A percentile compares a stretch with the other conserved stretches of the same genome.
phyloP scores from a whole-genome alignment of 2,888 invertebrate genomes.

The Camptogramma bilineatum region DNA sequence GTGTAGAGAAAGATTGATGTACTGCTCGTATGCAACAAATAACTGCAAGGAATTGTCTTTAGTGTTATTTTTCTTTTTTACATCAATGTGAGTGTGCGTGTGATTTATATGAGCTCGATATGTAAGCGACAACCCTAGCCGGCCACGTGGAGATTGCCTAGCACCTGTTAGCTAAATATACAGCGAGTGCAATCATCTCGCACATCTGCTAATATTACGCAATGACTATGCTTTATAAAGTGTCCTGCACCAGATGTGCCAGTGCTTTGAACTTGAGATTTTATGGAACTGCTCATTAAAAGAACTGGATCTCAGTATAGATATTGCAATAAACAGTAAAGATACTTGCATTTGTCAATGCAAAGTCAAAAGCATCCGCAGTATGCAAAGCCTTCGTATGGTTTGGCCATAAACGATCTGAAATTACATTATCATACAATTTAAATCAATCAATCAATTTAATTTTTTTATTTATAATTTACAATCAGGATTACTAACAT shows the following conservation, averaged over 20 bases:
- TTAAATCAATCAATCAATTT: too few relatives aligned
- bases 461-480: too few relatives aligned
- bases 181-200: constrained; percentile 73
- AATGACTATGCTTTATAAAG: constrained; percentile 72
- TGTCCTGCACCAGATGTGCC: constrained; percentile 74
- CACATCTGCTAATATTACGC: constrained; percentile 81
- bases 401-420: too few relatives aligned
- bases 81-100: too few relatives aligned
- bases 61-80: too few relatives aligned
- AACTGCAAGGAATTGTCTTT: too few relatives aligned
- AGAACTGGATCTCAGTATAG: constrained; percentile 30
- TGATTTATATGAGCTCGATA: too few relatives aligned
- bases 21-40: too few relatives aligned
- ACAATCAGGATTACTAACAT: too few relatives aligned
- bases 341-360: not conserved
- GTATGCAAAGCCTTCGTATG: not conserved
- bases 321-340: constrained; percentile 11
- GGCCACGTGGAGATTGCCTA: constrained; percentile 64
- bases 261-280: constrained; percentile 65
- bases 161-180: constrained; percentile 82
- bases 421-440: too few relatives aligned
- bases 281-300: constrained; percentile 45
- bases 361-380: not conserved
- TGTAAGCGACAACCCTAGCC: constrained; percentile 58
- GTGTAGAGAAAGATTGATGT: too few relatives aligned